Conservation (phyloP, 2,797 vertebrate species). For the Pseudochirops cupreus region DNA sequence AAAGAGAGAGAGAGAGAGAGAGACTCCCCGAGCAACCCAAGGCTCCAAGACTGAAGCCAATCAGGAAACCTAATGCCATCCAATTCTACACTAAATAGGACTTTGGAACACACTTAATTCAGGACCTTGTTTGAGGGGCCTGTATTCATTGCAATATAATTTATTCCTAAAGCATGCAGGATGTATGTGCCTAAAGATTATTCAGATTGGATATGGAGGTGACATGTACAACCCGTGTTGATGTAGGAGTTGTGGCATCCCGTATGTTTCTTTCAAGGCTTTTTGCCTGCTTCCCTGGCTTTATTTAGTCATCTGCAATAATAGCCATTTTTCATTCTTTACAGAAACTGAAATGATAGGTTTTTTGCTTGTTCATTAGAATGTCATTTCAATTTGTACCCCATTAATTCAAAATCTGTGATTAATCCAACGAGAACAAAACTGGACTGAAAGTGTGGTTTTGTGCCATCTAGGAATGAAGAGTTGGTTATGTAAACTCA, state of each 20-base stretch:
- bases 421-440: background rate
- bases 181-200: no score
- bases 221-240: background rate
- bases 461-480: background rate
- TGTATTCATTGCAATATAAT: background rate
- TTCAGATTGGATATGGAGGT: background rate
- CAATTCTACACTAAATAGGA: background rate
- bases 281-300: background rate
- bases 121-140: background rate
- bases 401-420: background rate
- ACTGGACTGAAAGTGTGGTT: background rate
- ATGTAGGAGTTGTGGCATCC: background rate
- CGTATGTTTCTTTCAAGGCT: background rate
- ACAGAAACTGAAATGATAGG: background rate
- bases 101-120: background rate
- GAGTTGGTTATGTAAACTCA: background rate
- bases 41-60: background rate
- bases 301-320: background rate
- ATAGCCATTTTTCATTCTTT: background rate
- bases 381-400: background rate
- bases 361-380: background rate
- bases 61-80: constrained; percentile 1
- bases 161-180: background rate
- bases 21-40: no score
- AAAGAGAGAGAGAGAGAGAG: no score